Evolutionary conservation across 37 sponge, comb jelly and placozoan species (phyloP).

Genomic region (Petrosia ficiformis): DNA sequence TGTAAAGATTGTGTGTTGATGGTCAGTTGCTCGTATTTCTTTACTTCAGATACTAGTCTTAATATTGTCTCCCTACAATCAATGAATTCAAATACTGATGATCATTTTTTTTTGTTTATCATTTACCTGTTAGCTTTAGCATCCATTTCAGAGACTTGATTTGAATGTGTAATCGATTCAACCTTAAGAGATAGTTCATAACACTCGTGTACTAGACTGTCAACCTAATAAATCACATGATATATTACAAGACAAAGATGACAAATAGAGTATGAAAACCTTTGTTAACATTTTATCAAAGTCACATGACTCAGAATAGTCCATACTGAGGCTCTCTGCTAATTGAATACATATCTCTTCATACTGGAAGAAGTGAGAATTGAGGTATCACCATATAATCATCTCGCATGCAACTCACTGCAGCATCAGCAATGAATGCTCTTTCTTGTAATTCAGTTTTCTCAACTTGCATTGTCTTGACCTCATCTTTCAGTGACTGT

Average conservation of each 20-base stretch:
- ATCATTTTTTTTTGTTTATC: not conserved
- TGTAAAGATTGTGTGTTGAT: constrained; percentile 16
- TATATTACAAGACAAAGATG: not conserved
- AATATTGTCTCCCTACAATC: constrained; percentile 66
- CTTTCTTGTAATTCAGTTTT: not conserved
- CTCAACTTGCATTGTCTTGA: not conserved
- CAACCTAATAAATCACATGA: not conserved
- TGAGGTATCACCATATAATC: not conserved
- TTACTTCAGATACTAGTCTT: constrained; percentile 55
- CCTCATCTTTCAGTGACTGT: not conserved
- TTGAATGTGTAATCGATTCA: constrained; percentile 35
- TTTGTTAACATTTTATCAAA: not conserved
- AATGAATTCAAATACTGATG: not conserved
- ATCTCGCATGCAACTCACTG: not conserved
- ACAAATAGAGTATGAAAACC: not conserved
- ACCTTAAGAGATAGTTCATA: constrained; percentile 60
- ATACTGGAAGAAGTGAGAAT: constrained; percentile 26
- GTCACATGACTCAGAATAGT: constrained; percentile 25
- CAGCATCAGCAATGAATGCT: not conserved
- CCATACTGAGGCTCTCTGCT: constrained; percentile 16
- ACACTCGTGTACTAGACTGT: constrained; percentile 31
- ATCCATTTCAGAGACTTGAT: constrained; percentile 52
- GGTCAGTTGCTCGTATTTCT: constrained; percentile 34
- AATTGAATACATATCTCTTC: constrained; percentile 46
- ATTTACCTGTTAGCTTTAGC: constrained; percentile 55